Evolutionary conservation across 2,797 vertebrate genomes (phyloP).

Genomic region (Trichosurus vulpecula): DNA sequence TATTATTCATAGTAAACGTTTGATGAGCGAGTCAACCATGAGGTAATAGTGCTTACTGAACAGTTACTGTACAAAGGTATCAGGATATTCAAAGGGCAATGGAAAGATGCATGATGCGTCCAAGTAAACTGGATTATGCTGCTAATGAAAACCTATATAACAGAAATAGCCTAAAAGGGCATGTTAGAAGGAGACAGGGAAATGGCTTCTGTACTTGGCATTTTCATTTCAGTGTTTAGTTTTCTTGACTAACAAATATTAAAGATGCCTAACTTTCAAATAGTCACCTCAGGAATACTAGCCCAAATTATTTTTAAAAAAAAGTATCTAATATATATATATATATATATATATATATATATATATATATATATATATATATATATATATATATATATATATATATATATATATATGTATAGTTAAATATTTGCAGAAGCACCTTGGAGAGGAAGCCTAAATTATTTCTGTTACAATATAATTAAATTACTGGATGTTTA

Average conservation of each 20-base stretch:
- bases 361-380: too few species aligned
- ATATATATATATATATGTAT: too few species aligned
- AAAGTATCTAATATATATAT: too few species aligned
- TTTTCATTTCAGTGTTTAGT: not conserved
- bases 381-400: too few species aligned
- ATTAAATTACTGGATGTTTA: slow-evolving; percentile 26
- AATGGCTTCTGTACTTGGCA: not conserved
- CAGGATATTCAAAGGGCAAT: not conserved
- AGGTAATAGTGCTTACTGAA: not conserved
- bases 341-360: too few species aligned
- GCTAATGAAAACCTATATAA: not conserved
- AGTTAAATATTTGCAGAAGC: slow-evolving; percentile 43
- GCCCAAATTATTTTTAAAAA: slow-evolving; percentile 10
- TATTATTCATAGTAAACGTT: not conserved
- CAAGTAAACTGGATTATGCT: not conserved
- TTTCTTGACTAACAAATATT: slow-evolving; percentile 42
- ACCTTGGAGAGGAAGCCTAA: slow-evolving; percentile 10
- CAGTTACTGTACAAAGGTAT: not conserved
- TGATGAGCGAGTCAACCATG: not conserved
- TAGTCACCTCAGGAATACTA: slow-evolving; percentile 34
- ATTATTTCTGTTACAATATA: slow-evolving; percentile 23
- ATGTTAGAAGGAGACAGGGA: not conserved
- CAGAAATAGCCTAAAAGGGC: not conserved
- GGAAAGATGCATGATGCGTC: not conserved
- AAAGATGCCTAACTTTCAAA: slow-evolving; percentile 38